Percentiles rank a stretch among this genome's conserved stretches.
These are phyloP conservation scores for Brenthis hecate DNA, from an alignment of 2,888 invertebrate species.

Conservation along the genomic window DNA sequence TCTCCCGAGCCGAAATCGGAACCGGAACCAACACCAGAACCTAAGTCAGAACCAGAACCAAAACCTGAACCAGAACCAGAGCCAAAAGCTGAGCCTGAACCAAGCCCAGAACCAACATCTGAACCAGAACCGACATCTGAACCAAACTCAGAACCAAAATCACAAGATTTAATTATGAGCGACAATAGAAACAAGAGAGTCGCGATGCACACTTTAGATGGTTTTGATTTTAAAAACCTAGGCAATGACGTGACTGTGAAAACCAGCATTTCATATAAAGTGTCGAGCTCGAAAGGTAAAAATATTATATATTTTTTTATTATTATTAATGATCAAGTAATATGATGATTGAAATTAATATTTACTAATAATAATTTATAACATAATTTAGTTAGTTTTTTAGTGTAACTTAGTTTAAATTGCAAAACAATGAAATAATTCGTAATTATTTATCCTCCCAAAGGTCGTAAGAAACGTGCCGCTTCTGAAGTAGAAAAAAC, in stretches of 20 bases:
- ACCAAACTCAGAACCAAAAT: conserved; percentile 45
- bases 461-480: conserved; percentile 51
- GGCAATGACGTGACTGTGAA: conserved; percentile 87
- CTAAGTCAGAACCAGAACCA: conserved; percentile 52
- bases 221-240: conserved; percentile 71
- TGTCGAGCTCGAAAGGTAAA: conserved; percentile 83
- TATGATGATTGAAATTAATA: no score
- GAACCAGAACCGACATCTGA: not conserved
- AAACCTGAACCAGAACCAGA: conserved; percentile 48
- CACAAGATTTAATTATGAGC: conserved; percentile 50
- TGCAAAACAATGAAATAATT: not conserved
- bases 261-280: conserved; percentile 90
- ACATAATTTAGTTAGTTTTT: no score
- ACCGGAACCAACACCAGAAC: conserved; percentile 52
- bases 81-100: conserved; percentile 57
- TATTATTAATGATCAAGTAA: no score
- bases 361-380: no score
- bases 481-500: conserved; percentile 36
- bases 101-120: conserved; percentile 55
- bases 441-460: conserved; percentile 23
- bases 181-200: conserved; percentile 81
- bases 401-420: no score
- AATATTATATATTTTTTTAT: no score
- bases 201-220: conserved; percentile 74
- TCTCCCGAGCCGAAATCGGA: conserved; percentile 53